Evolutionary conservation across 2,888 invertebrate species (phyloP), one percentile per base, ranked within the genome.

Genomic region (Eugnorisma glareosa): DNA sequence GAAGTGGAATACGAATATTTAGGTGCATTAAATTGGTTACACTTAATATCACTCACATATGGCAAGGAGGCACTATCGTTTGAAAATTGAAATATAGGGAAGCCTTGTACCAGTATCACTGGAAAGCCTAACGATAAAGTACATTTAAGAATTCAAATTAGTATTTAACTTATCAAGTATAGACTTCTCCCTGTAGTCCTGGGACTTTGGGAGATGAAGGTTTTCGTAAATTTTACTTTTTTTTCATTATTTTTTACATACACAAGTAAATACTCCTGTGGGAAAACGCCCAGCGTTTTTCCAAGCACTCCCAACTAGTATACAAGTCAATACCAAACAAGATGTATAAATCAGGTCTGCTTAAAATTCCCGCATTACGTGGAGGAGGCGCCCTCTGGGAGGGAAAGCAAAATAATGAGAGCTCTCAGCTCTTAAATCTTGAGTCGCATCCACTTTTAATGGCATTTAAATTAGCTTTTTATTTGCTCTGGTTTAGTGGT

Each of bases 401-500:
- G 77, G 81, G 73, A 77, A 81, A 78, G 86, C 77, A 88, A 88
- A 89, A 89, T 88, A 88, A 88, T 88, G 89, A 89, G 88, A 77
- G 79, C 83, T 88, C 85, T 77, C 89, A 88, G 89, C 88, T 93
- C 93, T 93, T 93, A 93, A 95, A 93, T 94, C 93, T 93, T 91
- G 89, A 91, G 91, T 85, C 93, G 93, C 93, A 93, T 96, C 94
- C 94, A 94, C 93, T 93, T 95, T 95, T 96, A 96, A 96, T 96
- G 95, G 95, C 94, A 96, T 96, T 96, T 96, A 95, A 96, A 96
- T 96, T 95, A 95, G 95, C 89, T 96, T 95, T 95, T 96, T 96
- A 96, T 96, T 95, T 95, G 94, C 94, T 91, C 90, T 82, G 77
- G 84, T 80, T 88, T 86, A 85, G 82, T 77, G 77, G 73, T 78